Evolutionary conservation across 2,888 invertebrate genomes (phyloP).

Genomic region (Tryphoninae sp.): DNA sequence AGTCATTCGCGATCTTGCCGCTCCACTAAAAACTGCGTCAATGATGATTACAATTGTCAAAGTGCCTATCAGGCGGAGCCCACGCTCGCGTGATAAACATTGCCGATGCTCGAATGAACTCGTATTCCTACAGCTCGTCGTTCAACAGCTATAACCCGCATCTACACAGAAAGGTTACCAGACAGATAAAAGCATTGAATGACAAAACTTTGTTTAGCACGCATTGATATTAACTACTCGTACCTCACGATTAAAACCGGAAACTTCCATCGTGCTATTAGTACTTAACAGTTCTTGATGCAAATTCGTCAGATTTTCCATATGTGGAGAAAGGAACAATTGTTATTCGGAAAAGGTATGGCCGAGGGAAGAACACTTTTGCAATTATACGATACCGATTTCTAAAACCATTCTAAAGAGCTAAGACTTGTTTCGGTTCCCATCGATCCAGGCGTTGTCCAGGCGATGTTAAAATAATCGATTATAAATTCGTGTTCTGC

Average conservation of each 20-base stretch:
- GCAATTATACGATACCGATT: neutral
- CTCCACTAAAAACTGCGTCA: constrained; percentile 30
- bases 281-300: no score
- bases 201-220: neutral
- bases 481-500: constrained; percentile 2
- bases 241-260: neutral
- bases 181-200: neutral
- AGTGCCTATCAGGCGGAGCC: constrained; percentile 43
- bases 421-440: neutral
- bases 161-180: neutral
- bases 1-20: constrained; percentile 49
- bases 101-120: constrained; percentile 32
- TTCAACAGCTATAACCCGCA: neutral
- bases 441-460: neutral
- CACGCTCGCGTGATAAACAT: constrained; percentile 43
- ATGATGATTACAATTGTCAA: constrained; percentile 29
- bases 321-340: neutral
- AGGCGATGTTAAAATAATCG: neutral
- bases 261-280: neutral
- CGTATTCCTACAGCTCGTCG: neutral
- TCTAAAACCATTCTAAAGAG: neutral
- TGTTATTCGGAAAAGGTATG: neutral
- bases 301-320: neutral
- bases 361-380: neutral
- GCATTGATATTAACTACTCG: neutral